phyloP scores from a whole-genome alignment of 2,888 invertebrate species.

The Cataglyphis albicans region DNA sequence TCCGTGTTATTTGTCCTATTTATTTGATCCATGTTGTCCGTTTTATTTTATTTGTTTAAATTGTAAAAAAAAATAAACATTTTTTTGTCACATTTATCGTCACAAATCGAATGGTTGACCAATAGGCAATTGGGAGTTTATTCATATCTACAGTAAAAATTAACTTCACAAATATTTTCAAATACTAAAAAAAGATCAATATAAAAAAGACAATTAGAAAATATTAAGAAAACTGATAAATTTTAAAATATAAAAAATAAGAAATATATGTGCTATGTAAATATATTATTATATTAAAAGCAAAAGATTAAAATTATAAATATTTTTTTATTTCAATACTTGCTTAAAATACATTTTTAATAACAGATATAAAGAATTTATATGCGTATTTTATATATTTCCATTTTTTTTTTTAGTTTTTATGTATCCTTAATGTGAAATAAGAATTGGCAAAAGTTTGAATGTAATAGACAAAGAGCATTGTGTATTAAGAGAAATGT shows the following conservation, averaged over 20 bases:
- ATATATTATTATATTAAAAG: background rate
- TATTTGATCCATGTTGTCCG: background rate
- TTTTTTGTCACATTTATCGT: constrained; percentile 3
- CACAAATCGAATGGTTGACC: constrained; percentile 68
- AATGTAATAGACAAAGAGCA: background rate
- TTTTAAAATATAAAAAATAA: background rate
- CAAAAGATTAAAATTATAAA: background rate
- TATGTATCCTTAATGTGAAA: background rate
- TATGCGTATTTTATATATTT: background rate
- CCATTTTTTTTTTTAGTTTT: background rate
- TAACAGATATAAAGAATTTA: background rate
- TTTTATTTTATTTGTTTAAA: constrained; percentile 15
- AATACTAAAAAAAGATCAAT: background rate
- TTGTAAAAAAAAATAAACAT: constrained; percentile 1
- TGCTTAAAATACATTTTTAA: constrained; percentile 11
- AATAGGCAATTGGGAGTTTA: constrained; percentile 69
- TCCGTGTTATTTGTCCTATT: constrained; percentile 8
- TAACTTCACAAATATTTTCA: background rate
- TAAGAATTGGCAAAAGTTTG: background rate
- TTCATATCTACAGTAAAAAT: constrained; percentile 49
- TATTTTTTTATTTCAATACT: background rate
- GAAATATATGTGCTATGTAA: background rate
- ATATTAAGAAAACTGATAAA: background rate
- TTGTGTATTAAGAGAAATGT: background rate
- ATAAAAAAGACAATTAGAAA: background rate